Base-by-base conservation (phyloP, 1,140 invertebrate species). In the Leucophenga varia region DNA sequence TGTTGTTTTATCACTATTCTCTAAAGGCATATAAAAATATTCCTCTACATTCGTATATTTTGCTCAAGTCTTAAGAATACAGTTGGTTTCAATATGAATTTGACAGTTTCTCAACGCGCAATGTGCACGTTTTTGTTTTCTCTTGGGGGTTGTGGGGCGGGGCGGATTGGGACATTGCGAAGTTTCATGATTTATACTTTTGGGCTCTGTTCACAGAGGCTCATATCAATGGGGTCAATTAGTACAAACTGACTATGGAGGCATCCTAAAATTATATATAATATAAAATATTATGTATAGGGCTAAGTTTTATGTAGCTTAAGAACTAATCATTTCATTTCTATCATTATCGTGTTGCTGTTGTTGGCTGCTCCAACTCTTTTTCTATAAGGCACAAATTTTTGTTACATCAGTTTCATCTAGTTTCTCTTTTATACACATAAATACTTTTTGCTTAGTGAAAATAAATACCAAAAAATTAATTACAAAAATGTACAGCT, bases 11-110 rank as follows among this genome's bases (percentile, higher is more conserved):
- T 52, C 49, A 57, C 47, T 65, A 65, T 44, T 52, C 19, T 43
- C 47, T 65, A 67, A 25, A 59, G 49, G 48, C 44, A 53, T 65
- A 64, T 65, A 55, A 63, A 60, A 67, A 63, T 67, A 67, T 67
- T 63, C 47, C 47, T 67, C 50, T 64, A 59, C 56, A 67, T 67
- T 67, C 59, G 59, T 63, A 67, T 63, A 63, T 52, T 59, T 67
- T 67, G 38, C 59, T 67, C 59, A 67, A 67, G 63, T 67, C 63
- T 67, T 67, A 67, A 49, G 40, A 53, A 52, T 67, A 67, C 56
- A 68, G 56, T 67, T 65, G 63, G n/a, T 67, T 67, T 68, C 63
- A 65, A 67, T 67, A 67, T 67, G 64, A 65, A 67, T 59, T 67
- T 65, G 16, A 53, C 49, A 53, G 54, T 49, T 63, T 41, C 49